phyloP scores from a whole-genome alignment of 2,797 vertebrate species.

The Sebastes miniatus region DNA sequence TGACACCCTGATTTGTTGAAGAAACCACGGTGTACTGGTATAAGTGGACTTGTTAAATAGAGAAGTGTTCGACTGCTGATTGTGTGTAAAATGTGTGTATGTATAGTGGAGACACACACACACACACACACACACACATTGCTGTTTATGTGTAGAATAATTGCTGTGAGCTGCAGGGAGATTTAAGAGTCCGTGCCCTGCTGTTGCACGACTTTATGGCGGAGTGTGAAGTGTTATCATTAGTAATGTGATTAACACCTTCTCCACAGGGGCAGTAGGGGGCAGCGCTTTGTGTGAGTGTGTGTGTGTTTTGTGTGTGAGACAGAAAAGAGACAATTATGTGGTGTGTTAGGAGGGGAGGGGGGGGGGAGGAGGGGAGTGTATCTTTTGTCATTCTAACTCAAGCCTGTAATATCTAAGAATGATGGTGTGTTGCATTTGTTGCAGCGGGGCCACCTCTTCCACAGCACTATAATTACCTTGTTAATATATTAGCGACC shows the following conservation, averaged over 20 bases:
- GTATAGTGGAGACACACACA: too few species aligned
- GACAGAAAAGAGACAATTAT: slow-evolving; percentile 49
- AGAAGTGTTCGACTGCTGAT: not conserved
- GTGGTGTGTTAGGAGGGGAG: not conserved
- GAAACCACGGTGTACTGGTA: too few species aligned
- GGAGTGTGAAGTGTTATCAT: slow-evolving; percentile 71
- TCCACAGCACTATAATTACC: slow-evolving; percentile 88
- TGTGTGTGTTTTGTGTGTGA: slow-evolving; percentile 45
- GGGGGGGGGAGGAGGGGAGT: not conserved
- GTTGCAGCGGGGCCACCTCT: slow-evolving; percentile 65
- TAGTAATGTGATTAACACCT: slow-evolving; percentile 73
- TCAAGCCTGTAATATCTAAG: slow-evolving; percentile 30
- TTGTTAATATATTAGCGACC: slow-evolving; percentile 98
- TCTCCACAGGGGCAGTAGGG: slow-evolving; percentile 32
- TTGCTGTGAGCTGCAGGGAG: slow-evolving; percentile 28
- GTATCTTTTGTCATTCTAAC: slow-evolving; percentile 20
- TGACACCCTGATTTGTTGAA: too few species aligned
- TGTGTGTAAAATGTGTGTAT: not conserved
- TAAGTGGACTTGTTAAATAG: not conserved
- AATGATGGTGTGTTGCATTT: slow-evolving; percentile 37
- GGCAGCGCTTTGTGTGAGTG: slow-evolving; percentile 26
- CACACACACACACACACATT: not conserved
- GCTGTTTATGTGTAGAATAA: slow-evolving; percentile 32
- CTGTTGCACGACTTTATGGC: slow-evolving; percentile 50
- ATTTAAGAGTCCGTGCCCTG: slow-evolving; percentile 36